These are phyloP conservation scores for Dipodomys merriami DNA, from an alignment of 2,113 vertebrate genomes.

Conservation along the genomic window DNA sequence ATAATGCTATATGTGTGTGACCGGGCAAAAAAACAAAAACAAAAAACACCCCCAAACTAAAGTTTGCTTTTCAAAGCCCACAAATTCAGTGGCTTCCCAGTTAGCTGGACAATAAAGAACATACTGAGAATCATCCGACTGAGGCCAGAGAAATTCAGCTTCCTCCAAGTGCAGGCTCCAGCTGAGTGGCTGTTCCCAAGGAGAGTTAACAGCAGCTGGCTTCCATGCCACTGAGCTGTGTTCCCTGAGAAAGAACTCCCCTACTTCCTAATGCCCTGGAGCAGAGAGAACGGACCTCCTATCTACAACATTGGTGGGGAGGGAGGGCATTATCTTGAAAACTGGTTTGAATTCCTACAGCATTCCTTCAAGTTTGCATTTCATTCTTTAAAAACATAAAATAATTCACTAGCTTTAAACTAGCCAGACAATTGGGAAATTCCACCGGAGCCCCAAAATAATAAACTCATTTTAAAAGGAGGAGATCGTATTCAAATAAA, in stretches of 20 bases:
- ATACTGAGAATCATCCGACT: constrained; percentile 75
- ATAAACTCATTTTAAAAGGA: constrained; percentile 72
- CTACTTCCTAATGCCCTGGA: neutral
- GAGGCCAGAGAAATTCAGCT: constrained; percentile 39
- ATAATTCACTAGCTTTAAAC: constrained; percentile 72
- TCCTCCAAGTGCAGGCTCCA: constrained; percentile 47
- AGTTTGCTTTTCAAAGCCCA: constrained; percentile 43
- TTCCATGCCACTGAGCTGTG: neutral
- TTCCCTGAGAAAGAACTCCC: constrained; percentile 41
- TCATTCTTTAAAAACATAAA: constrained; percentile 33
- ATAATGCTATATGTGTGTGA: neutral
- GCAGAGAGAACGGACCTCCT: neutral
- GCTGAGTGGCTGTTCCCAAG: neutral
- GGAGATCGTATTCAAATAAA: constrained; percentile 81
- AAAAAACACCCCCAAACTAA: too few species aligned
- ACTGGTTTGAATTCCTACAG: constrained; percentile 47
- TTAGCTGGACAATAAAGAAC: constrained; percentile 44
- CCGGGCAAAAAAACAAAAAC: neutral
- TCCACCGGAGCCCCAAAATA: constrained; percentile 75
- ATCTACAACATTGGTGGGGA: constrained; percentile 42
- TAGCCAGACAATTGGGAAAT: constrained; percentile 65
- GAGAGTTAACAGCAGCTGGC: neutral
- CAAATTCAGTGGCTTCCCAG: constrained; percentile 31
- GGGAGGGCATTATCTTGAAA: neutral
- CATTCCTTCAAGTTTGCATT: constrained; percentile 47